Evolutionary conservation across 2,888 invertebrate species (phyloP), one percentile per base, ranked within the genome.

Genomic region (Xestia sexstrigata): DNA sequence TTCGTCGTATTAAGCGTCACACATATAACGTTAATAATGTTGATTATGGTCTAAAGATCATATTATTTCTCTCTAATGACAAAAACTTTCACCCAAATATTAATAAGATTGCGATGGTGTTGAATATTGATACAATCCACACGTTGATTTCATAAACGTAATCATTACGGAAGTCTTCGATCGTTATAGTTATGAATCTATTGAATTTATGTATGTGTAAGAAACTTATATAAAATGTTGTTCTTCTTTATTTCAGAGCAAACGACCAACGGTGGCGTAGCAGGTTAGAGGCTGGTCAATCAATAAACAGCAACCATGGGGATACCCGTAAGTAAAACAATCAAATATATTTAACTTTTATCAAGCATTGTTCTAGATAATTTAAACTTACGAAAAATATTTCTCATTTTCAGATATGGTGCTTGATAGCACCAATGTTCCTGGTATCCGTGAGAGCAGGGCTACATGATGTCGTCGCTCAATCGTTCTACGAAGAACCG

Each of bases 211-310:
- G 88, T 91, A 91, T 90, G 85, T 90, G 88, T 87, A 90, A 89
- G 83, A 84, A 88, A 77, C 73, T 80, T 86, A 91, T 95, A 95
- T 95, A 95, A 94, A 93, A 91, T 92, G 90, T 88, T 89, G 90
- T 81, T 86, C 86, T 85, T 90, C 85, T 89, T 89, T 80, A 80
- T 87, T 90, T 89, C 81, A 82, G 88, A 81, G 87, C 92, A 95
- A 92, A 91, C 92, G 92, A 86, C 83, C 81, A 79, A 79, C 87
- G 86, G 89, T 90, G 83, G 81, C 88, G 83, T 79, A 82, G 75
- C 88, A 82, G 90, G 82, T 85, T 88, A 90, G 89, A 88, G 89
- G 90, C 89, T 89, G 89, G 89, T 74, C 82, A 70, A 67, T 76
- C 85, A 85, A 74, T 89, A 80, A 79, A 52, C 83, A 76, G 86